A percentile compares a stretch with the other conserved stretches of the same genome.
phyloP scores from a whole-genome alignment of 1,140 invertebrate genomes.

The Helicoverpa zea region DNA sequence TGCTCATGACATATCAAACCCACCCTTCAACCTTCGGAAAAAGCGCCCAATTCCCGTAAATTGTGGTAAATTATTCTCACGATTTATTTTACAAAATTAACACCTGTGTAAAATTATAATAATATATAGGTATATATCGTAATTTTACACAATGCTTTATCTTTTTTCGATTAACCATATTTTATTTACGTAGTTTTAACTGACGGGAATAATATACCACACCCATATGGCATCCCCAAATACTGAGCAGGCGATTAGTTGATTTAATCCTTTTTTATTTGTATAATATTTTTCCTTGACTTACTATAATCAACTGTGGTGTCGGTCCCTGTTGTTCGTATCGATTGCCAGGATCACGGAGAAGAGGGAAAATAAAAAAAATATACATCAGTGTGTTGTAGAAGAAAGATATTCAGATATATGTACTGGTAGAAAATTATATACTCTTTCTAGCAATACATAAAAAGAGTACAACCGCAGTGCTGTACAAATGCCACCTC shows the following conservation, averaged over 20 bases:
- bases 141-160: too few relatives aligned
- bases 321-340: constrained; percentile 79
- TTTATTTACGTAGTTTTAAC: neutral
- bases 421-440: constrained; percentile 46
- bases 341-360: constrained; percentile 53
- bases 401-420: neutral
- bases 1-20: neutral
- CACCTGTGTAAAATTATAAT: neutral
- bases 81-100: neutral
- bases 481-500: constrained; percentile 53
- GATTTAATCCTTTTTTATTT: constrained; percentile 17
- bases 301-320: constrained; percentile 86
- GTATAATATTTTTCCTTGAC: constrained; percentile 57
- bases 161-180: too few relatives aligned
- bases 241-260: constrained; percentile 31
- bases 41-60: neutral
- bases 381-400: constrained; percentile 68
- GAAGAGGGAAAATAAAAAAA: constrained; percentile 71
- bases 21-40: neutral
- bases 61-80: constrained; percentile 33
- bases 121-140: too few relatives aligned
- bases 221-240: neutral
- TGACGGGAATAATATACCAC: constrained; percentile 47
- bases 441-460: constrained; percentile 45
- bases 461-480: constrained; percentile 40